Evolutionary conservation across 2,888 invertebrate species (phyloP), one percentile per base, ranked within the genome.

Genomic region (Philonicus albiceps): DNA sequence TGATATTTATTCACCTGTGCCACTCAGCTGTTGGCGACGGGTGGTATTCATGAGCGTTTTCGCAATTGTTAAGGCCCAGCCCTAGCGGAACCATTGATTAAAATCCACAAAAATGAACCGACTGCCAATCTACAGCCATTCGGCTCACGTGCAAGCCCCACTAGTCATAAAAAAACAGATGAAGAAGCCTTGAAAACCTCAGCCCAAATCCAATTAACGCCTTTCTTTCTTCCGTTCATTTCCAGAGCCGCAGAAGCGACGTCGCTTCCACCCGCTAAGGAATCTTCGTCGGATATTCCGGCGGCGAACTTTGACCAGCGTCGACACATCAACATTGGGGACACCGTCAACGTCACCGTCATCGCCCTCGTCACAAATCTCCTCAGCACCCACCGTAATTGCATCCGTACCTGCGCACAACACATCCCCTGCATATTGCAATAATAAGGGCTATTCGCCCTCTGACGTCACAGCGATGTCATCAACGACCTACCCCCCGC

Each of bases 271-370:
- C 90, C 92, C 92, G 72, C 89, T 92, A 55, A 91, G 92, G 64
- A 92, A 92, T 90, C 89, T 92, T 83, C 91, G 92, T 5, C 91
- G 92, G 64, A 92, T 92, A 87, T 92, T 92, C 88, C 92, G 92
- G 1, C 91, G 92, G 76, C 91, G 92, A 86, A 92, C 92, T 8
- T 90, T 92, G 87, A 92, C 91, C 76, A 91, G 90, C 87, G 90
- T 89, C 7, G 90, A 90, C 22, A 84, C 87, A 40, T 64, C 86
- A n/a, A 75, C 81, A 2, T 86, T 89, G 1, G 89, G 89, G 3
- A 88, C 89, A 5, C 89, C 89, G 40, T 89, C 89, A 6, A 90
- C 91, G 2, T 90, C 90, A 37, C 90, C 90, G 11, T 90, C 91
- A 43, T 90, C 91, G 37, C 90, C 90, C 64, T 91, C 73, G 55